Conservation (phyloP, 92 coral and sea anemone genomes). For the Metridium senile region DNA sequence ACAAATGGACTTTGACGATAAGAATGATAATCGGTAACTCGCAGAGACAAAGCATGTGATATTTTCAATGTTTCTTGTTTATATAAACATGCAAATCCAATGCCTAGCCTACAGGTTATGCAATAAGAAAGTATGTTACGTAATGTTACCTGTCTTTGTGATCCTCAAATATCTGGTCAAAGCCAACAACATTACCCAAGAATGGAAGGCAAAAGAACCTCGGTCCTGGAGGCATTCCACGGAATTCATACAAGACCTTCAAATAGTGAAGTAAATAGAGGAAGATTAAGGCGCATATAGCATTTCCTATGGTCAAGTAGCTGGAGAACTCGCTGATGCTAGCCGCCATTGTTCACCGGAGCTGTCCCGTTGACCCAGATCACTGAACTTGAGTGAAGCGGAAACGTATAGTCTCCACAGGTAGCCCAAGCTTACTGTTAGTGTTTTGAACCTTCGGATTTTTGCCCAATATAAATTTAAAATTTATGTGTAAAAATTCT, state of each 20-base stretch:
- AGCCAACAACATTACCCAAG: conserved; percentile 56
- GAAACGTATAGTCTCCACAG: no score
- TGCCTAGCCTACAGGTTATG: neutral
- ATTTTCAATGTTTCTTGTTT: no score
- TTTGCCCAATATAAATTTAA: no score
- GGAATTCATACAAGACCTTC: conserved; percentile 56
- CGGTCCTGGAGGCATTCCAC: conserved; percentile 72
- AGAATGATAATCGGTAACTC: no score
- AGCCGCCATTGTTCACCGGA: neutral
- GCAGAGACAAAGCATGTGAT: no score
- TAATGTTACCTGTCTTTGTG: conserved; percentile 1
- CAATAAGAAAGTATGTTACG: neutral
- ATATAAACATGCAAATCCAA: no score
- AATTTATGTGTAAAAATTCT: no score
- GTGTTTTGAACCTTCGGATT: no score
- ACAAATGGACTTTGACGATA: no score
- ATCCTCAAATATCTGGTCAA: conserved; percentile 18
- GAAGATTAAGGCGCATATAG: conserved; percentile 21
- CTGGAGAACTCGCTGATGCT: neutral
- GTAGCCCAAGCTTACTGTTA: no score
- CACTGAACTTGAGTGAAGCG: no score
- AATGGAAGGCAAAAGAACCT: conserved; percentile 53
- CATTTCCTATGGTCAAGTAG: conserved; percentile 22
- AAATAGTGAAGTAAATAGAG: conserved; percentile 40
- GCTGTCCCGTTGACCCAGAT: no score